A percentile compares a stretch with the other conserved stretches of the same genome.
Conservation (phyloP, 1,140 invertebrate species). For the Drosophila triauraria region DNA sequence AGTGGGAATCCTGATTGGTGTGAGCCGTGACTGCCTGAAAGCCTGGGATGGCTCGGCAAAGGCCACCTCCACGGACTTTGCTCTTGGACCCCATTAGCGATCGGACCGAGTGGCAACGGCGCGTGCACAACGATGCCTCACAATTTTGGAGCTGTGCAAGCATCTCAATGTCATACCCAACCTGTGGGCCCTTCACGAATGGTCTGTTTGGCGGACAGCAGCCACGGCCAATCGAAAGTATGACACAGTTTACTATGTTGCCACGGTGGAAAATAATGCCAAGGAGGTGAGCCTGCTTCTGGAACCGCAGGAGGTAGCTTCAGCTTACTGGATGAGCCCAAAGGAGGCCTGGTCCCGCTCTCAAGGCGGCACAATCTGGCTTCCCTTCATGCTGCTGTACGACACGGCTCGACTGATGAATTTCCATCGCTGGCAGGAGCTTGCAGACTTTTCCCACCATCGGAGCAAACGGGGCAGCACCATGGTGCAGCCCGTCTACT, state of each 20-base stretch:
- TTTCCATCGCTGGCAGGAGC: conserved; percentile 84
- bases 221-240: conserved; percentile 86
- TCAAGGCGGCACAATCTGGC: conserved; percentile 88
- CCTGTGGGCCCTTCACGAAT: conserved; percentile 92
- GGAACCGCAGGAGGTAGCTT: conserved; percentile 62
- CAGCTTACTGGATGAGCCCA: conserved; percentile 60
- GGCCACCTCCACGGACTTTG: conserved; percentile 22
- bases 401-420: conserved; percentile 84
- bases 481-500: conserved; percentile 85
- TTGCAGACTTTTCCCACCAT: conserved; percentile 63
- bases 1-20: conserved; percentile 91
- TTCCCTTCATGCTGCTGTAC: conserved; percentile 86
- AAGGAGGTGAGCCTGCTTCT: conserved; percentile 45
- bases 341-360: conserved; percentile 83
- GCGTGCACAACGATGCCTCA: conserved; percentile 89
- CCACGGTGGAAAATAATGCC: conserved; percentile 86
- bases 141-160: conserved; percentile 91
- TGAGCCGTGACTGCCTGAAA: not conserved
- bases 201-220: conserved; percentile 95
- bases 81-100: conserved; percentile 29
- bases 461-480: conserved; percentile 80
- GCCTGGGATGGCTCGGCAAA: conserved; percentile 8
- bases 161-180: conserved; percentile 91
- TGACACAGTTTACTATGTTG: conserved; percentile 92
- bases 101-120: conserved; percentile 74